Evolutionary conservation across 2,113 vertebrate genomes (phyloP), one percentile per base, ranked within the genome.

Genomic region (Pelecanus crispus): DNA sequence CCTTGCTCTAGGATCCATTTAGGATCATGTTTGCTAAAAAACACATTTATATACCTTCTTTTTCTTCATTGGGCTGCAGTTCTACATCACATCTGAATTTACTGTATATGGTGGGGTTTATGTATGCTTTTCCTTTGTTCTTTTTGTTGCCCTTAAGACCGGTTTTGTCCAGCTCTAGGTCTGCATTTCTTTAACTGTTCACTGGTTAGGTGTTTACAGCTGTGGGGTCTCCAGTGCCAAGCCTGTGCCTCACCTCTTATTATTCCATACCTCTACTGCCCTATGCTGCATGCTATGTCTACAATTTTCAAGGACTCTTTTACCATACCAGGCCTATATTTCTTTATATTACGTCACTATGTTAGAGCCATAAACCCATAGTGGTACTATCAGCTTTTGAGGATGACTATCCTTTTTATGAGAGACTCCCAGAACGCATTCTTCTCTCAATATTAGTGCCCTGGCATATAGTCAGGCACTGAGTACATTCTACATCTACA

Each of bases 21-120:
- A 38, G 24, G 17, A 45, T 70, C 36, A 24, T 26, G 29, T n/a
- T n/a, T n/a, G n/a, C n/a, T n/a, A n/a, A n/a, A n/a, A n/a, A n/a
- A n/a, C n/a, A n/a, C n/a, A n/a, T n/a, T n/a, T n/a, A n/a, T 28
- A 31, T 42, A n/a, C 4, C 7, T 59, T 55, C 3, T 49, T 89
- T 59, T 70, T 58, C 52, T 83, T 53, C 44, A 63, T 5, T 68
- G 9, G 3, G 21, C 11, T 74, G n/a, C 17, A 55, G 34, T 36
- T 86, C 19, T 15, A 25, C 36, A 9, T 65, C 31, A 38, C 40
- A n/a, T 21, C 13, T 36, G 44, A 82, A 86, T 88, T 82, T 74
- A 9, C 13, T 36, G 2, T 24, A 16, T 66, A 1, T 38, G 11
- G 2, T 61, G 10, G 7, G 6, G 0, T 52, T 84, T 56, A 61